These are phyloP conservation scores for Cryptocephalus moraei DNA, from an alignment of 2,888 invertebrate species.

Conservation along the genomic window DNA sequence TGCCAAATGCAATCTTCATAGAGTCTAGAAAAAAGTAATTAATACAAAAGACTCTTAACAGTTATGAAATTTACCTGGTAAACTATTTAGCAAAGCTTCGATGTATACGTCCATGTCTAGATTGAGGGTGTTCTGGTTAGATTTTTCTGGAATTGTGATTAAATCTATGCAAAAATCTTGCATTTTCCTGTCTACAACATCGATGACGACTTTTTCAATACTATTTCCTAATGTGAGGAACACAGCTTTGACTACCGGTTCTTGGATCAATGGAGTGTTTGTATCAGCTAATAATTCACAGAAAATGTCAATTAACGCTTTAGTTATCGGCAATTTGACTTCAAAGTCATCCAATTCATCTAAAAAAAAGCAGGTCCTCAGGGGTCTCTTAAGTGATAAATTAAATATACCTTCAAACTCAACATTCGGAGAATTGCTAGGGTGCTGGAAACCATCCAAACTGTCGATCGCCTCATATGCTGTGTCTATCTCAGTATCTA, in stretches of 20 bases:
- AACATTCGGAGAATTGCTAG: slow-evolving; percentile 17
- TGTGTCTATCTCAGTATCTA: slow-evolving; percentile 44
- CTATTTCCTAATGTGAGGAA: slow-evolving; percentile 37
- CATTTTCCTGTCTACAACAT: slow-evolving; percentile 21
- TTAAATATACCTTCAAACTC: slow-evolving; percentile 22
- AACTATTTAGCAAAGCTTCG: slow-evolving; percentile 19
- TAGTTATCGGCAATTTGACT: slow-evolving; percentile 39
- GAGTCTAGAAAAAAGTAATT: slow-evolving; percentile 22
- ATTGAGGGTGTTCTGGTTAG: slow-evolving; percentile 20
- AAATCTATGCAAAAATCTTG: slow-evolving; percentile 20
- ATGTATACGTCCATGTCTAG: slow-evolving; percentile 29
- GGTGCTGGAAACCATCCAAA: slow-evolving; percentile 34
- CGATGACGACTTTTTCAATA: slow-evolving; percentile 29
- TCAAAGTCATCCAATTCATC: slow-evolving; percentile 45
- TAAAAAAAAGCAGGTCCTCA: slow-evolving; percentile 19
- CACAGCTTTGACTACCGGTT: slow-evolving; percentile 40
- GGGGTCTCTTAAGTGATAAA: background rate
- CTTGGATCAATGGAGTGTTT: slow-evolving; percentile 38
- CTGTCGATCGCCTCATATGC: slow-evolving; percentile 53
- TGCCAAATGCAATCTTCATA: slow-evolving; percentile 33
- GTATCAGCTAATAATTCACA: slow-evolving; percentile 41
- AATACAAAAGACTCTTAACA: background rate
- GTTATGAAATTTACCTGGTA: slow-evolving; percentile 27
- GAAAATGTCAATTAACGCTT: slow-evolving; percentile 37
- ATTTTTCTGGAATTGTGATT: slow-evolving; percentile 20